Conservation (phyloP, 1,140 invertebrate species). For the Anagrus nilaparvatae region DNA sequence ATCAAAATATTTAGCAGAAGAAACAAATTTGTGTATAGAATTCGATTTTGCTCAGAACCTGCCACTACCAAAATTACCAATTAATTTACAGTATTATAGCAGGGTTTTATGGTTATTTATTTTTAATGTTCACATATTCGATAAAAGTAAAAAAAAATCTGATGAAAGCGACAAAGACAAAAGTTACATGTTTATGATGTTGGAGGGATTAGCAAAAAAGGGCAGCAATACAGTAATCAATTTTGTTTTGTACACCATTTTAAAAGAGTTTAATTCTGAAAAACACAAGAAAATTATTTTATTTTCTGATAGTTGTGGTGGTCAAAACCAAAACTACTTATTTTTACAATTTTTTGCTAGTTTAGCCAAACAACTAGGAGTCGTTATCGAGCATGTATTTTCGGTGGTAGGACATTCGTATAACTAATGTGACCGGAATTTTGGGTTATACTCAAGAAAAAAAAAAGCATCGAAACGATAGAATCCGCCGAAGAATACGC, state of each 20-base stretch:
- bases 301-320: constrained; percentile 10
- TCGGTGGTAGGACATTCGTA: constrained; percentile 4
- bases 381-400: constrained; percentile 8
- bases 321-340: constrained; percentile 8
- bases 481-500: constrained; percentile 16
- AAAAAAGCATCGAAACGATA: constrained; percentile 15
- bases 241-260: constrained; percentile 3
- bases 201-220: constrained; percentile 12
- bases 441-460: constrained; percentile 14
- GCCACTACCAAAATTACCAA: too few species aligned
- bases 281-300: too few species aligned
- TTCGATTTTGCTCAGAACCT: too few species aligned
- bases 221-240: constrained; percentile 11
- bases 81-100: constrained; percentile 11
- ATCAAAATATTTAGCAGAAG: too few species aligned
- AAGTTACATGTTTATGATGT: constrained; percentile 15
- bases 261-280: constrained; percentile 10
- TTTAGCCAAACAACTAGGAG: constrained; percentile 6
- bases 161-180: too few species aligned
- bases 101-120: constrained; percentile 9
- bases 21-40: too few species aligned
- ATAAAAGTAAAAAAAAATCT: too few species aligned
- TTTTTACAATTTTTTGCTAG: constrained; percentile 3
- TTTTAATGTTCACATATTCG: constrained; percentile 11
- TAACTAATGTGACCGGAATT: constrained; percentile 10